Percentiles rank a stretch among this genome's conserved stretches.
Conservation (phyloP, 2,888 invertebrate genomes). For the Deilephila elpenor region DNA sequence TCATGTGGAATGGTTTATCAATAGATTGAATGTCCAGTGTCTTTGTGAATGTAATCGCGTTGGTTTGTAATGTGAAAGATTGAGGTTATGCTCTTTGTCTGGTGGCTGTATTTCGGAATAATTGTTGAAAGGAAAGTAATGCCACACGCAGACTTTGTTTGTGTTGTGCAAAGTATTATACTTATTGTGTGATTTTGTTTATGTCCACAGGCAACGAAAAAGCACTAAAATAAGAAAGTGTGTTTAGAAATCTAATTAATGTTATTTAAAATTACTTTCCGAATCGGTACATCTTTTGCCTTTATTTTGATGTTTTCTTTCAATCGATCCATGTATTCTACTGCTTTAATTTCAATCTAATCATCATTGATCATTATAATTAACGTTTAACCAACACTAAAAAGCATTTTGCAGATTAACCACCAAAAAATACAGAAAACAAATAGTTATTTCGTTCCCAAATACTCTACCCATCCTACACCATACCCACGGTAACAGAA, state of each 20-base stretch:
- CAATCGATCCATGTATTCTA: no score
- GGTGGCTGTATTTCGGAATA: neutral
- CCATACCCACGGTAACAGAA: neutral
- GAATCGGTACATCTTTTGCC: no score
- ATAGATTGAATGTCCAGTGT: slow-evolving; percentile 5
- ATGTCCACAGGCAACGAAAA: neutral
- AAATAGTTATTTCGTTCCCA: neutral
- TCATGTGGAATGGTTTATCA: neutral
- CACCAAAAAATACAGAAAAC: neutral
- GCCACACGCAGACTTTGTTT: neutral
- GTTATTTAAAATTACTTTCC: no score
- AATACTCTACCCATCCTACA: neutral
- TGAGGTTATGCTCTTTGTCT: neutral
- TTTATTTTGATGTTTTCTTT: no score
- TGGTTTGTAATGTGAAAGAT: slow-evolving; percentile 5
- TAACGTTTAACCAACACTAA: no score
- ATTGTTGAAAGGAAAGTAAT: neutral
- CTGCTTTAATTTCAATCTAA: no score
- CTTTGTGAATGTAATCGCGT: neutral
- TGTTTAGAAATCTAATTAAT: neutral
- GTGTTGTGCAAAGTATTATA: neutral
- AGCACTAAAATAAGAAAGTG: neutral
- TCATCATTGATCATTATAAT: no score
- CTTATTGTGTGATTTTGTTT: neutral
- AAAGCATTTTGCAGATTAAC: neutral